Percentiles rank a stretch among this genome's conserved stretches.
phyloP scores from a whole-genome alignment of 2,888 invertebrate genomes.

The Melolontha melolontha region DNA sequence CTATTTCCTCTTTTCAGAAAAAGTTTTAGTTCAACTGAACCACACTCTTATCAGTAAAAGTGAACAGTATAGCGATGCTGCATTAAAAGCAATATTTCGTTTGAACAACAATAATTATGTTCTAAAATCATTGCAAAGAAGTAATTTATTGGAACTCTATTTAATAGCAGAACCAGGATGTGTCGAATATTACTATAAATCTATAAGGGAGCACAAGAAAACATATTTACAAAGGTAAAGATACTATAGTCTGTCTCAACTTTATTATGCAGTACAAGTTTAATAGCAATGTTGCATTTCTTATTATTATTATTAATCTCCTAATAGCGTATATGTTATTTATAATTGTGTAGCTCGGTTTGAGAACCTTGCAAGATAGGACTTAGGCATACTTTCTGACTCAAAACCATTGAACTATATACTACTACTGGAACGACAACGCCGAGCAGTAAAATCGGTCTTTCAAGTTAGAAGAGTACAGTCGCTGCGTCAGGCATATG shows the following conservation, averaged over 20 bases:
- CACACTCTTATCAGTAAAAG: conserved; percentile 90
- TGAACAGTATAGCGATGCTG: conserved; percentile 89
- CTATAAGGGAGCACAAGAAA: conserved; percentile 86
- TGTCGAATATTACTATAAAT: conserved; percentile 86
- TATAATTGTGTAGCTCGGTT: too few species aligned
- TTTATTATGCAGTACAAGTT: too few species aligned
- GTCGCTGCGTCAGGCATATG: too few species aligned
- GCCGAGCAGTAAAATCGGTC: too few species aligned
- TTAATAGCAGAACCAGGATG: conserved; percentile 86
- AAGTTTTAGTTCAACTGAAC: conserved; percentile 90
- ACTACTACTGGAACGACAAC: too few species aligned
- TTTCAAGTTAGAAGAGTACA: too few species aligned
- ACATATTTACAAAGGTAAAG: conserved; percentile 75
- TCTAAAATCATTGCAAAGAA: conserved; percentile 90
- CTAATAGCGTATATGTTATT: too few species aligned
- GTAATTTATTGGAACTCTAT: conserved; percentile 85
- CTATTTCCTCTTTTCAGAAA: conserved; percentile 70
- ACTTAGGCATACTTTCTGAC: too few species aligned
- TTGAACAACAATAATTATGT: conserved; percentile 96
- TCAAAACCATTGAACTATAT: too few species aligned
- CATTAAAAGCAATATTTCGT: conserved; percentile 89
- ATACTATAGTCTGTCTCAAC: too few species aligned
- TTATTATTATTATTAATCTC: conserved; percentile 38
- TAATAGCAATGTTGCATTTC: neutral
- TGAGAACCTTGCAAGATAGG: too few species aligned